Conservation (phyloP, 2,113 vertebrate species). For the Okapia johnstoni region DNA sequence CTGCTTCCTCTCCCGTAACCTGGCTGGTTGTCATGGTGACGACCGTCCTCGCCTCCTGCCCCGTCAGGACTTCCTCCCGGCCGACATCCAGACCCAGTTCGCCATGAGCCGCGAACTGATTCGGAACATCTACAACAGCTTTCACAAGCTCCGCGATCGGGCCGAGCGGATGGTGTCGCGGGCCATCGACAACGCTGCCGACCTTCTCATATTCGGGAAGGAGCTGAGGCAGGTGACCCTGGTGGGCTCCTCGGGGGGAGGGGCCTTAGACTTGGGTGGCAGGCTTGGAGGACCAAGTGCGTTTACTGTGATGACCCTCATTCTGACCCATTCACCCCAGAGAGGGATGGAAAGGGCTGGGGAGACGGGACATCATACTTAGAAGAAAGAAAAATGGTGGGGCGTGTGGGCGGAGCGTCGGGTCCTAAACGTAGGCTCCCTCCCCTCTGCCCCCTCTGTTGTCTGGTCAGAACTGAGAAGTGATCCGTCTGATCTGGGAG, state of each 20-base stretch:
- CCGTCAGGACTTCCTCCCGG: slow-evolving; percentile 92
- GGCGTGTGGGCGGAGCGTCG: accelerated
- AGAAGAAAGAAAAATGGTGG: not conserved
- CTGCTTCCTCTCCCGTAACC: accelerated
- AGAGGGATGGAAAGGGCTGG: not conserved
- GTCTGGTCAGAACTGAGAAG: no score
- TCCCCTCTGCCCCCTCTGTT: accelerated
- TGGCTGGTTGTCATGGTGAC: accelerated
- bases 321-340: not conserved
- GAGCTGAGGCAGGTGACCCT: slow-evolving; percentile 88
- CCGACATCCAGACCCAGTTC: slow-evolving; percentile 94
- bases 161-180: slow-evolving; percentile 91
- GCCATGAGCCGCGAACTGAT: slow-evolving; percentile 93
- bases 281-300: not conserved
- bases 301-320: accelerated
- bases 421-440: not conserved
- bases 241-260: not conserved
- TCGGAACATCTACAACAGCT: slow-evolving; percentile 93
- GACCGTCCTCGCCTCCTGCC: accelerated
- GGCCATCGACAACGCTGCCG: slow-evolving; percentile 91
- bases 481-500: accelerated
- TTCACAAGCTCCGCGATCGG: slow-evolving; percentile 92
- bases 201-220: slow-evolving; percentile 94
- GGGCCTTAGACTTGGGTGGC: no score
- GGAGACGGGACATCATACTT: accelerated